Conservation (phyloP, 2,797 vertebrate species). For the Protosalanx chinensis region DNA sequence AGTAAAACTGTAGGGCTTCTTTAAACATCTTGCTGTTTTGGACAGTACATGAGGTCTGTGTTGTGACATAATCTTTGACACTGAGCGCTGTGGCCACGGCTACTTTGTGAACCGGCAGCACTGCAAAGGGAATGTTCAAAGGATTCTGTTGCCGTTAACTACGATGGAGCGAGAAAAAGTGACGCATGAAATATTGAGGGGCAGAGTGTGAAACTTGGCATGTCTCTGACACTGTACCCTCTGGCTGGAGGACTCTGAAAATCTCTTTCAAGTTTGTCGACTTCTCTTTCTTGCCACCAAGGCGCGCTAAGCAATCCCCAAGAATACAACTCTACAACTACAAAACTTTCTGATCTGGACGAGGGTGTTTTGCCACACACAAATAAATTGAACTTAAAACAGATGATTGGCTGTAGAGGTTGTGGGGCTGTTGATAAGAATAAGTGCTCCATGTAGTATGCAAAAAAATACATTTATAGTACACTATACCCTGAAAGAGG, state of each 20-base stretch:
- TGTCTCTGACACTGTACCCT: constrained; percentile 10
- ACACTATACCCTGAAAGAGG: no score
- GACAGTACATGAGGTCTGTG: neutral
- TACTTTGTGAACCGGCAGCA: constrained; percentile 14
- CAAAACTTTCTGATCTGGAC: no score
- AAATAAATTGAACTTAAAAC: no score
- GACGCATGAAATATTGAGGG: constrained; percentile 27
- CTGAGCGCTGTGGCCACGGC: neutral
- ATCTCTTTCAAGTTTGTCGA: constrained; percentile 34
- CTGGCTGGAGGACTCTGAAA: constrained; percentile 23
- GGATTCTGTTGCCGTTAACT: constrained; percentile 11
- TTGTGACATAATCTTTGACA: neutral
- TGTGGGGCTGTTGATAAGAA: no score
- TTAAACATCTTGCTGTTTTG: no score
- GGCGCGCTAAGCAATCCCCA: no score
- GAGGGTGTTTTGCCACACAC: no score
- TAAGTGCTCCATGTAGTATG: no score
- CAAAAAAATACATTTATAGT: no score
- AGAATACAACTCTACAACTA: no score
- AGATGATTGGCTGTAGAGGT: no score
- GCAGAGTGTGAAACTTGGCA: constrained; percentile 5
- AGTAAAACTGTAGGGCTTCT: constrained; percentile 11
- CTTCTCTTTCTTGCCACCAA: constrained; percentile 12
- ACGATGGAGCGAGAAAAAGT: constrained; percentile 3
- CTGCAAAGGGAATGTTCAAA: constrained; percentile 15